Evolutionary conservation across 2,797 vertebrate genomes (phyloP).

Genomic region (Melanotaenia nigrans): DNA sequence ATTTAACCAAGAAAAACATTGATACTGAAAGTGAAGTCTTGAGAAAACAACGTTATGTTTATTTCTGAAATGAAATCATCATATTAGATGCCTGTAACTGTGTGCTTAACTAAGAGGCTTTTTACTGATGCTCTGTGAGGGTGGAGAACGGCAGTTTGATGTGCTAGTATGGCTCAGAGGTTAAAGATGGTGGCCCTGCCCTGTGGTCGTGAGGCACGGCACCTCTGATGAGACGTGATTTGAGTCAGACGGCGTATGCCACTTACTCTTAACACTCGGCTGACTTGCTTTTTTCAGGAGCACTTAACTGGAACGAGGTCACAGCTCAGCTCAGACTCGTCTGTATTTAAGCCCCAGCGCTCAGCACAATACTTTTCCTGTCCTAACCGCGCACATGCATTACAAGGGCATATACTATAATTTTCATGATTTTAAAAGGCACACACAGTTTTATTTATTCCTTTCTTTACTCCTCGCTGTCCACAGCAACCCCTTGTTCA

Average conservation of each 20-base stretch:
- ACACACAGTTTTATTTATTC: not conserved
- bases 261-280: conserved; percentile 80
- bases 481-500: conserved; percentile 4
- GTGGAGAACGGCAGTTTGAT: conserved; percentile 37
- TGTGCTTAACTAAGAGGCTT: conserved; percentile 23
- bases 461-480: not conserved
- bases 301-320: conserved; percentile 77
- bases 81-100: not conserved
- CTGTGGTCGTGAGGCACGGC: conserved; percentile 55
- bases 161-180: conserved; percentile 32
- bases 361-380: conserved; percentile 25
- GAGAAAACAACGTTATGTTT: not conserved
- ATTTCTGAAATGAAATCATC: not conserved
- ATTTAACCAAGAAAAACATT: not conserved
- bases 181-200: conserved; percentile 69
- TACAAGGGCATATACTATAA: conserved; percentile 5
- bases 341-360: conserved; percentile 57
- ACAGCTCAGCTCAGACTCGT: conserved; percentile 37
- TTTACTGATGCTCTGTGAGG: conserved; percentile 16
- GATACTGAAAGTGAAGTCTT: not conserved
- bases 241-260: conserved; percentile 83
- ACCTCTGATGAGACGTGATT: conserved; percentile 81
- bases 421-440: conserved; percentile 11
- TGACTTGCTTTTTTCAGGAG: conserved; percentile 71
- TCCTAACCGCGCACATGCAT: conserved; percentile 15